Conservation (phyloP, 1,140 invertebrate genomes). For the Agrypnia vestita region DNA sequence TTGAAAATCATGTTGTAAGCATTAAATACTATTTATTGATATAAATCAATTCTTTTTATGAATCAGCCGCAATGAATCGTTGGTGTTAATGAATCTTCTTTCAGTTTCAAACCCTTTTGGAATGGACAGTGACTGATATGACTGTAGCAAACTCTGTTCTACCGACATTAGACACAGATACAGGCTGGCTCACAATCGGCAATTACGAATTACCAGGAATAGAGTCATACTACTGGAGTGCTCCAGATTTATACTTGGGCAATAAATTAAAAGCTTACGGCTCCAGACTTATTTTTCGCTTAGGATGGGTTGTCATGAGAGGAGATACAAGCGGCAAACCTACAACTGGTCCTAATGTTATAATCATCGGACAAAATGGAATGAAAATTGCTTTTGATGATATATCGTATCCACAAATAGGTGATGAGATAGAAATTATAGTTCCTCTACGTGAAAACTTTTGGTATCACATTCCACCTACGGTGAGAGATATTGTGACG, state of each 20-base stretch:
- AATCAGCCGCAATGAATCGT: too few relatives aligned
- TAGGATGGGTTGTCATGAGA: conserved; percentile 89
- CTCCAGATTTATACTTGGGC: conserved; percentile 83
- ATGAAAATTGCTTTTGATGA: conserved; percentile 83
- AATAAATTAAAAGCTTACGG: conserved; percentile 90
- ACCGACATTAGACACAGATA: conserved; percentile 73
- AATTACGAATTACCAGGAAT: conserved; percentile 80
- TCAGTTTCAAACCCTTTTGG: conserved; percentile 75
- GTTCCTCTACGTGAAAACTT: conserved; percentile 79
- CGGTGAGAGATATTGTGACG: conserved; percentile 76
- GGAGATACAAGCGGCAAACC: conserved; percentile 91
- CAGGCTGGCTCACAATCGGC: conserved; percentile 74
- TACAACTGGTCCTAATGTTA: conserved; percentile 88
- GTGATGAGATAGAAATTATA: conserved; percentile 75
- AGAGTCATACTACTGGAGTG: conserved; percentile 91
- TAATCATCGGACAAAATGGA: conserved; percentile 85
- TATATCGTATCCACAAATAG: conserved; percentile 72
- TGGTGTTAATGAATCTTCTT: conserved; percentile 48
- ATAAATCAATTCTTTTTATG: too few relatives aligned
- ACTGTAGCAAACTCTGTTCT: conserved; percentile 70
- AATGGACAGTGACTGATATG: conserved; percentile 79
- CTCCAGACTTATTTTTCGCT: conserved; percentile 82
- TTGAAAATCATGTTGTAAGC: conserved; percentile 76
- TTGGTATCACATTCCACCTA: conserved; percentile 83
- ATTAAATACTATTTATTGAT: background rate